Conservation (phyloP, 2,113 vertebrate species). For the Cyphomyrus discorhynchus region DNA sequence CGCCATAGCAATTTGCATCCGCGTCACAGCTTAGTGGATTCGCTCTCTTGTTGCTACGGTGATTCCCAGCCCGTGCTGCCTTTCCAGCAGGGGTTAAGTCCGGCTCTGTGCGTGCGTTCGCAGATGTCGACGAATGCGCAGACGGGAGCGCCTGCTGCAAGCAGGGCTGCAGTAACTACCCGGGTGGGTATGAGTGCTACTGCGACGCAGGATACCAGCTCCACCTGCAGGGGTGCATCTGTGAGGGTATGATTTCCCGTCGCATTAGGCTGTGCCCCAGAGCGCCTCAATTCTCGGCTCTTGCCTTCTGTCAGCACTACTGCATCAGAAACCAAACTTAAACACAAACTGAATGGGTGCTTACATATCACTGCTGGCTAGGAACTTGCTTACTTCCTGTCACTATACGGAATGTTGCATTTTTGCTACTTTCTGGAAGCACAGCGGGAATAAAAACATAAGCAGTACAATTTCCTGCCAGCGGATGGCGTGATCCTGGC, state of each 20-base stretch:
- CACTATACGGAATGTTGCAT: not conserved
- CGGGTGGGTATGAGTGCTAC: slow-evolving; percentile 85
- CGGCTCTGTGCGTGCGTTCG: slow-evolving; percentile 27
- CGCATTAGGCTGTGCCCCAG: not conserved
- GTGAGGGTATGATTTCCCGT: slow-evolving; percentile 65
- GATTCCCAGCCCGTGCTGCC: not conserved
- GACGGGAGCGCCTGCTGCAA: slow-evolving; percentile 71
- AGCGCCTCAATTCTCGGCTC: not conserved
- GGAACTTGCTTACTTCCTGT: not conserved
- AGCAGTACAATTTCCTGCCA: not conserved
- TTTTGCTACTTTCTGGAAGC: not conserved
- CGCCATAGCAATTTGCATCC: not conserved
- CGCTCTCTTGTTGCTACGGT: not conserved
- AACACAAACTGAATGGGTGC: not conserved
- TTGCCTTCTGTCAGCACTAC: not conserved
- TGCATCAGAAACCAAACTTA: not conserved
- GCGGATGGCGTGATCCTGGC: not conserved
- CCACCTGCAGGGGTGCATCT: slow-evolving; percentile 71
- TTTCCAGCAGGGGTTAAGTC: not conserved
- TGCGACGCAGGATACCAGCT: slow-evolving; percentile 79
- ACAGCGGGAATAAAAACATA: not conserved
- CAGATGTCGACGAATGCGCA: slow-evolving; percentile 80
- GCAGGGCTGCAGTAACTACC: slow-evolving; percentile 83
- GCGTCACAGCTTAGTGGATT: not conserved
- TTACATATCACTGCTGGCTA: not conserved